Percentiles rank a stretch among this genome's conserved stretches.
Conservation (phyloP, 2,113 vertebrate genomes). For the Calyptommatus sinebrachiatus region DNA sequence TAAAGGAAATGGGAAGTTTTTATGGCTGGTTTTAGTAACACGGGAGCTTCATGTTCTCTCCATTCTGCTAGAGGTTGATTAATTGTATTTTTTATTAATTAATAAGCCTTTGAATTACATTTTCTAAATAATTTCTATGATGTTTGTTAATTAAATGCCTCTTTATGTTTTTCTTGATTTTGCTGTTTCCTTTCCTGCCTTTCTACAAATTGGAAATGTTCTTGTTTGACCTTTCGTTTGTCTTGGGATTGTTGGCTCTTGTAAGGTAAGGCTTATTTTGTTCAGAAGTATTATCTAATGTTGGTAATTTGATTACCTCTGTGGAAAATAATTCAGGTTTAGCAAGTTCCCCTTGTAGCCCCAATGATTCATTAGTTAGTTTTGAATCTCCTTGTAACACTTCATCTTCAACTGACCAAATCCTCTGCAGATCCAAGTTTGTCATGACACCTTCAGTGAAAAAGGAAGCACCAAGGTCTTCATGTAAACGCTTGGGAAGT, state of each 20-base stretch:
- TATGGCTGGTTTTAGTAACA: neutral
- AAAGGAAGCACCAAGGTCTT: constrained; percentile 61
- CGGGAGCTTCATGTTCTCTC: neutral
- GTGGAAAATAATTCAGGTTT: constrained; percentile 46
- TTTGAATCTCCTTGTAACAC: constrained; percentile 56
- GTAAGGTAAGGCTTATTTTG: constrained; percentile 97
- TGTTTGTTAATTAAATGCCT: constrained; percentile 93
- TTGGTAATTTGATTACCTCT: constrained; percentile 54
- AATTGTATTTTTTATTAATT: constrained; percentile 5
- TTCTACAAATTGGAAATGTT: constrained; percentile 53
- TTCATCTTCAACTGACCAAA: constrained; percentile 52
- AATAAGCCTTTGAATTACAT: constrained; percentile 6
- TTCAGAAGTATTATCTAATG: constrained; percentile 65
- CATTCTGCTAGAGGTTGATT: neutral
- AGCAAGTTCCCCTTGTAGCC: constrained; percentile 49
- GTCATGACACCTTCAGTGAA: constrained; percentile 48
- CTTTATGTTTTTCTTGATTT: constrained; percentile 74
- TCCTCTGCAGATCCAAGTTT: constrained; percentile 57
- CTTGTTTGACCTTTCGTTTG: constrained; percentile 51
- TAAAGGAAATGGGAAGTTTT: neutral
- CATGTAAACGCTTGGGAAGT: constrained; percentile 54
- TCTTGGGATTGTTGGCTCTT: constrained; percentile 87
- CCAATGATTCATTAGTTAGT: constrained; percentile 61
- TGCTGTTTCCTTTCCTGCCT: constrained; percentile 67
- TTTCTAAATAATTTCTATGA: constrained; percentile 32